Evolutionary conservation across 2,797 vertebrate genomes (phyloP), one percentile per base, ranked within the genome.

Genomic region (Malurus splendens): DNA sequence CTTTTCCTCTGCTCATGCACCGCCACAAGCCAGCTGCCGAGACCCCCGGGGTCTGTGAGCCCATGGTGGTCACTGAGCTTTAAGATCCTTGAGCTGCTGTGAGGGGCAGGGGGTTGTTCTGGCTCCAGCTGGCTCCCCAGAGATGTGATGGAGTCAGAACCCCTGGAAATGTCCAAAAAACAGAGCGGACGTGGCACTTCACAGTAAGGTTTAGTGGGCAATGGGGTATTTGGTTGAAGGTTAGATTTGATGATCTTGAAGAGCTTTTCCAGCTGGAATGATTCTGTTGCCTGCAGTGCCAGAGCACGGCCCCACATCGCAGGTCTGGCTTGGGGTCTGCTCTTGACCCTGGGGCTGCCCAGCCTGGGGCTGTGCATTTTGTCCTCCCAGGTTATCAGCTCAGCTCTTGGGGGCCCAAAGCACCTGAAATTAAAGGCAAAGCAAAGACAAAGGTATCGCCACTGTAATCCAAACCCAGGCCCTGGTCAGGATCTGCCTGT

Each of bases 401-500:
- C 48, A 82, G 12, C 65, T 64, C 42, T 54, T 8, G 0, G 0
- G 23, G 15, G 14, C 81, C 44, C 41, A 27, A 77, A 52, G 44
- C 11, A n/a, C 22, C 39, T 71, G 84, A 57, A 88, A 72, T 68
- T 32, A 50, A 89, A 81, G 68, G 84, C 88, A 59, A 48, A 77
- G 32, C 64, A 73, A 82, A 68, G 78, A 91, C 88, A 88, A 78
- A 92, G 22, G 51, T 90, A 93, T 92, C 85, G 0, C 79, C 0
- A 0, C 80, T 90, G 91, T 91, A 94, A 94, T 92, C 87, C 93
- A 92, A 92, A 42, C 54, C 89, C 76, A 23, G 33, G 44, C 73
- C 66, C 88, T 15, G 54, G 47, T 6, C 9, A 85, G 68, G 84
- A 88, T 71, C 83, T 86, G 91, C 81, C 86, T 12, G 45, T 39